A percentile compares a stretch with the other conserved stretches of the same genome.
Conservation (phyloP, 1,140 invertebrate genomes). For the Paraescarpia echinospica region DNA sequence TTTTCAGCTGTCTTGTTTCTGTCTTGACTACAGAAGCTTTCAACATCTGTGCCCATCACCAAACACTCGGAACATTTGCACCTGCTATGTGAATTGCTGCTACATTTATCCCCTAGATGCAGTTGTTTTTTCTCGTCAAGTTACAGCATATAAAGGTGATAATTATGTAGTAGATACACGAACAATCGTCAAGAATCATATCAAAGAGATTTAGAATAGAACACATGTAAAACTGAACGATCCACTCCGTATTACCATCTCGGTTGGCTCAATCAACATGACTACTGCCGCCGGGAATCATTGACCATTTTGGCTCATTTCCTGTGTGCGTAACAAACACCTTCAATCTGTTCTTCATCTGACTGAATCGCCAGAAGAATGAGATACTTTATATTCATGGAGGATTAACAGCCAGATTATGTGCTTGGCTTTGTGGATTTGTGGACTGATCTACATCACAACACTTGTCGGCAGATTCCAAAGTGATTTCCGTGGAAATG, state of each 20-base stretch:
- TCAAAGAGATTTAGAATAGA: conserved; percentile 2
- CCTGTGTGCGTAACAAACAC: not conserved
- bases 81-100: no score
- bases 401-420: no score
- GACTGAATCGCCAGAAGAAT: no score
- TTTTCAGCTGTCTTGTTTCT: not conserved
- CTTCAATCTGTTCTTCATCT: not conserved
- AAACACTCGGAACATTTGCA: no score
- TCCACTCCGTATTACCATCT: conserved; percentile 8
- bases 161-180: not conserved
- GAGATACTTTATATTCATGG: no score
- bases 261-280: conserved; percentile 11
- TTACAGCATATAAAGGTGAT: no score
- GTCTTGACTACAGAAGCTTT: conserved; percentile 9
- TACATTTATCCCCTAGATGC: no score
- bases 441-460: not conserved
- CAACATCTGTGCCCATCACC: conserved; percentile 14
- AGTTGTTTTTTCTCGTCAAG: no score
- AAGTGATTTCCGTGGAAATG: conserved; percentile 12
- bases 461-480: no score
- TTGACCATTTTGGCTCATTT: not conserved
- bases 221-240: conserved; percentile 9
- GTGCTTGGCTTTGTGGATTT: not conserved
- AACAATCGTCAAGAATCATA: not conserved
- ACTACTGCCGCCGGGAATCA: conserved; percentile 1